Base-by-base conservation (phyloP, 2,888 invertebrate species). In the Caradrina kadenii region DNA sequence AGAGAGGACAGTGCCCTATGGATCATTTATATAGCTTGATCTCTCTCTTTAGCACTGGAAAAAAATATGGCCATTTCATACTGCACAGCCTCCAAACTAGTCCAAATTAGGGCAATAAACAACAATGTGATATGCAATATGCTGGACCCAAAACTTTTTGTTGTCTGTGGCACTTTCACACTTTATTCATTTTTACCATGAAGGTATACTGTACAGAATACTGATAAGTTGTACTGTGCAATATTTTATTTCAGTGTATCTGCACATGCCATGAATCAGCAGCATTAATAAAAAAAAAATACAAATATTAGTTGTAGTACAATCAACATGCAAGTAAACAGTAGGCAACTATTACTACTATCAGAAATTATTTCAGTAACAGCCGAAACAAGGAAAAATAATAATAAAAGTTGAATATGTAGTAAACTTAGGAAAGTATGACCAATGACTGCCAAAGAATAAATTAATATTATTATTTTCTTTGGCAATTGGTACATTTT, bases 341-440 rank as follows among this genome's bases (percentile, higher is more conserved):
- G 19, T n/a, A 11, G 1, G 31, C 19, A 48, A 22, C 21, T 50
- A 17, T n/a, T 49, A 50, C 42, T 55, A 68, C 48, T 67, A 71
- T 39, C 63, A 70, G 59, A 53, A 63, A 69, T 69, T 35, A 64
- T 26, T 63, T 61, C 35, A 62, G 22, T n/a, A 59, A 19, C 39
- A 56, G 17, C 35, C 19, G 22, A 19, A 69, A 55, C 8, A 52
- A 7, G 50, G 48, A 60, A 50, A 61, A 70, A 42, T 68, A 70
- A 42, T 68, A 22, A 49, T 56, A 31, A 60, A 68, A 73, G 70
- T 61, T 64, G n/a, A 55, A 67, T 72, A 55, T 49, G 17, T 52
- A 80, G 15, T 54, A 54, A 62, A 49, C 45, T 19, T 11, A 59
- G 68, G 42, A 69, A 73, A 68, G 48, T 60, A 76, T 69, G 59